These are phyloP conservation scores for Lasiommata megera DNA, from an alignment of 2,888 invertebrate genomes.

Conservation along the genomic window DNA sequence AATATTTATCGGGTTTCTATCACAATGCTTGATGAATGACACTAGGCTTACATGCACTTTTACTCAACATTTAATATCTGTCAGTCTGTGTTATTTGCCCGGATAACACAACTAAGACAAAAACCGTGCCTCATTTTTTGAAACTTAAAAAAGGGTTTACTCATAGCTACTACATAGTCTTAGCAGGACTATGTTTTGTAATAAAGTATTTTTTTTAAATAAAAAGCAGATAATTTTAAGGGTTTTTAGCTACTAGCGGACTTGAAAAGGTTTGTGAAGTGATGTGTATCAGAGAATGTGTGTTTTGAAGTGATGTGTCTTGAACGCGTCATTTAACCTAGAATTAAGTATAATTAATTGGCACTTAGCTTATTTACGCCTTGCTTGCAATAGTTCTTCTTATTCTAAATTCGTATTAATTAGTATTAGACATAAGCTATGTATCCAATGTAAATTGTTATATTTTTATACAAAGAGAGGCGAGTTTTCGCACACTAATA, in stretches of 20 bases:
- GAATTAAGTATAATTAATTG: not conserved
- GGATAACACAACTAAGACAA: too few relatives aligned
- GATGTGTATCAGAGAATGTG: too few relatives aligned
- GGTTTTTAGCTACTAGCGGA: not conserved
- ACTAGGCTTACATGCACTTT: too few relatives aligned
- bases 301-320: too few relatives aligned
- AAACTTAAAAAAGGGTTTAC: too few relatives aligned
- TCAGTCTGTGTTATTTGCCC: too few relatives aligned
- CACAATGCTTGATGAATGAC: too few relatives aligned
- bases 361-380: constrained; percentile 3
- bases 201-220: constrained; percentile 12
- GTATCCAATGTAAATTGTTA: constrained; percentile 28
- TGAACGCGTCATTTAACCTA: not conserved
- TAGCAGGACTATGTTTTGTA: not conserved
- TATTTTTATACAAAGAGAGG: constrained; percentile 42
- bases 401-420: constrained; percentile 24
- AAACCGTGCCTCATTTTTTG: too few relatives aligned
- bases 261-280: not conserved
- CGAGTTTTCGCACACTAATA: not conserved
- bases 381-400: constrained; percentile 34
- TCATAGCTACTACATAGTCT: too few relatives aligned
- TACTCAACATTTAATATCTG: too few relatives aligned
- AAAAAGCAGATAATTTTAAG: not conserved
- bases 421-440: constrained; percentile 36
- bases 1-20: too few relatives aligned